A percentile compares a stretch with the other conserved stretches of the same genome.
phyloP scores from a whole-genome alignment of 2,797 vertebrate genomes.

The Melanotaenia trifasciata region DNA sequence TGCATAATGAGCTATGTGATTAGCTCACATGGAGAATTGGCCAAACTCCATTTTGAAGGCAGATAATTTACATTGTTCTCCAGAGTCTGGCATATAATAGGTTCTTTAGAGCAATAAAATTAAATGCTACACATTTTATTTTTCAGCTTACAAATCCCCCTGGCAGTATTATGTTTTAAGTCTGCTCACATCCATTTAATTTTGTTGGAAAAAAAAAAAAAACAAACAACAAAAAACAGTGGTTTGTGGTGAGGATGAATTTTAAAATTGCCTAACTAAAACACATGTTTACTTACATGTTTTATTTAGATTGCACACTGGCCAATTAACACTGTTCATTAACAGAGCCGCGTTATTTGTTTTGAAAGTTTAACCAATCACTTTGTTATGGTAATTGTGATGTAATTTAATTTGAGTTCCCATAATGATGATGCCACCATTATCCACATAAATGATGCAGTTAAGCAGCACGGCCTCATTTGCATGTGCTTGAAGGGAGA shows the following conservation, averaged over 20 bases:
- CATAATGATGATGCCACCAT: conserved; percentile 99
- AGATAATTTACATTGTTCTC: conserved; percentile 99
- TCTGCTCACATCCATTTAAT: conserved; percentile 74
- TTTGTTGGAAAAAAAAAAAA: conserved; percentile 39
- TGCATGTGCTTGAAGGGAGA: conserved; percentile 98
- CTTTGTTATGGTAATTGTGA: conserved; percentile 99
- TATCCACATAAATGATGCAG: conserved; percentile 99
- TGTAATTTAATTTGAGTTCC: conserved; percentile 99
- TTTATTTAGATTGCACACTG: conserved; percentile 96
- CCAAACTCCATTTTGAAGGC: conserved; percentile 98
- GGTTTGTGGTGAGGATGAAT: conserved; percentile 66
- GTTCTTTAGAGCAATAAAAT: conserved; percentile 99
- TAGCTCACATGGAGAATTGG: conserved; percentile 99
- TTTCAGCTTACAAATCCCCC: conserved; percentile 97
- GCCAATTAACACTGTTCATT: conserved; percentile 99
- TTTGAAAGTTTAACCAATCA: conserved; percentile 99
- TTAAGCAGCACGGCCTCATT: conserved; percentile 98
- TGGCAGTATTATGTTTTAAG: conserved; percentile 86
- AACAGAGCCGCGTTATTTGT: conserved; percentile 97
- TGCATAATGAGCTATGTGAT: conserved; percentile 99
- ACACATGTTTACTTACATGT: conserved; percentile 96
- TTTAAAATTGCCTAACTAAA: conserved; percentile 88
- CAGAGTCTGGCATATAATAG: conserved; percentile 98
- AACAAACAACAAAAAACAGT: conserved; percentile 1
- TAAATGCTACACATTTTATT: conserved; percentile 99